Percentiles rank a stretch among this genome's conserved stretches.
phyloP scores from a whole-genome alignment of 2,113 vertebrate genomes.

The Rafetus swinhoei region DNA sequence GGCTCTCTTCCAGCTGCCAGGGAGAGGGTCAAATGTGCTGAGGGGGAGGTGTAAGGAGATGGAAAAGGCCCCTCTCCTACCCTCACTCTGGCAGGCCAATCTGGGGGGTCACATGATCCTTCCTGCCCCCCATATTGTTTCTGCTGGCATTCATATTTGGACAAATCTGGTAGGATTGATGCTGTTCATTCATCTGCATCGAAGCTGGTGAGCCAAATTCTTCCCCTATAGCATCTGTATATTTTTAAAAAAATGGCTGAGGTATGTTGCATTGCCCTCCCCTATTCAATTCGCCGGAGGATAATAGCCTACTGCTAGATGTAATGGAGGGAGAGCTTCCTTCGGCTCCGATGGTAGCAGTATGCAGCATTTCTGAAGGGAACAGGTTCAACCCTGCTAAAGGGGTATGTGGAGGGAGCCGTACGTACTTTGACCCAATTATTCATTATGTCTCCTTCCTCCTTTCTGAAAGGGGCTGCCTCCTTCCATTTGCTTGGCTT shows the following conservation, averaged over 20 bases:
- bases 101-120: too few relatives aligned
- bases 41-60: too few relatives aligned
- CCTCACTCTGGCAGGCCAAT: too few relatives aligned
- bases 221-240: background rate
- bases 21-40: too few relatives aligned
- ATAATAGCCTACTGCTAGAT: background rate
- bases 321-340: accelerated
- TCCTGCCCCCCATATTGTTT: too few relatives aligned
- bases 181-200: accelerated
- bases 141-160: background rate
- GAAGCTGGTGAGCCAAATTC: background rate
- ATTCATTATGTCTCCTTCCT: background rate
- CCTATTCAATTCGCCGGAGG: background rate
- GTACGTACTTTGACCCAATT: background rate
- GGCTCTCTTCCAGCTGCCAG: too few relatives aligned
- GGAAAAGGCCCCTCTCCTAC: too few relatives aligned
- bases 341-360: accelerated
- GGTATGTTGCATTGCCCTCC: background rate
- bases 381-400: accelerated
- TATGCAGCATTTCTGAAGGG: background rate
- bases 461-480: accelerated
- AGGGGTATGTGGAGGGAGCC: background rate
- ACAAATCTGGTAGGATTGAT: background rate
- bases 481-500: accelerated
- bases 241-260: background rate